A percentile compares a stretch with the other conserved stretches of the same genome.
Conservation (phyloP, 2,888 invertebrate species). For the Agrotis ipsilon region DNA sequence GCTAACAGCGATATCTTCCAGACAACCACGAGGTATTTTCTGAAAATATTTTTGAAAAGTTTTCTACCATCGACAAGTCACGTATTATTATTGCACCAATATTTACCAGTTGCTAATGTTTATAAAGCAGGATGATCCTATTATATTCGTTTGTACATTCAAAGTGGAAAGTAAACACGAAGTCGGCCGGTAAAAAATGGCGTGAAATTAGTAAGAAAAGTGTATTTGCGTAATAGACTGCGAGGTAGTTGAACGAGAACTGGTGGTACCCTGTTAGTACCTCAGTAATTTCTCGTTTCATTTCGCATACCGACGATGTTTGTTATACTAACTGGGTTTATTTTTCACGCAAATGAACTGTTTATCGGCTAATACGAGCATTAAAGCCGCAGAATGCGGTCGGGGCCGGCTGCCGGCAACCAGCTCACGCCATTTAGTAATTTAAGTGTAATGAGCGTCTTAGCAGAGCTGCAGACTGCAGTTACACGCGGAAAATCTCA, state of each 20-base stretch:
- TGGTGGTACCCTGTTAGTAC: constrained; percentile 59
- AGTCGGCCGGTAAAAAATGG: constrained; percentile 36
- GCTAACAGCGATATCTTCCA: too few relatives aligned
- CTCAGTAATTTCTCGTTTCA: constrained; percentile 71
- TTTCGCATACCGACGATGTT: constrained; percentile 75
- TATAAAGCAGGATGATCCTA: constrained; percentile 11
- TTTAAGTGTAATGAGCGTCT: constrained; percentile 80
- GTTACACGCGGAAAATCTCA: constrained; percentile 51
- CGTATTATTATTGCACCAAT: not conserved
- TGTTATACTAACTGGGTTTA: constrained; percentile 80
- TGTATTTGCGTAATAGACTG: constrained; percentile 39
- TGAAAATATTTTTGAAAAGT: not conserved
- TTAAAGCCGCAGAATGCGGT: constrained; percentile 78
- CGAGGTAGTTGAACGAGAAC: constrained; percentile 46
- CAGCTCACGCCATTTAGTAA: constrained; percentile 82
- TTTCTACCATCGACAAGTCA: not conserved
- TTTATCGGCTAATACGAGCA: constrained; percentile 80
- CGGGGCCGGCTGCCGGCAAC: constrained; percentile 66
- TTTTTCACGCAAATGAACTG: constrained; percentile 82
- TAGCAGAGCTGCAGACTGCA: constrained; percentile 60
- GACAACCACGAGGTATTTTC: too few relatives aligned
- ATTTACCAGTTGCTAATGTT: not conserved
- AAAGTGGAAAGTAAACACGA: constrained; percentile 28
- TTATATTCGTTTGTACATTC: constrained; percentile 9
- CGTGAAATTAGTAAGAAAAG: constrained; percentile 45